phyloP scores from a whole-genome alignment of 1,140 invertebrate species.

The Ceratina japonica region DNA sequence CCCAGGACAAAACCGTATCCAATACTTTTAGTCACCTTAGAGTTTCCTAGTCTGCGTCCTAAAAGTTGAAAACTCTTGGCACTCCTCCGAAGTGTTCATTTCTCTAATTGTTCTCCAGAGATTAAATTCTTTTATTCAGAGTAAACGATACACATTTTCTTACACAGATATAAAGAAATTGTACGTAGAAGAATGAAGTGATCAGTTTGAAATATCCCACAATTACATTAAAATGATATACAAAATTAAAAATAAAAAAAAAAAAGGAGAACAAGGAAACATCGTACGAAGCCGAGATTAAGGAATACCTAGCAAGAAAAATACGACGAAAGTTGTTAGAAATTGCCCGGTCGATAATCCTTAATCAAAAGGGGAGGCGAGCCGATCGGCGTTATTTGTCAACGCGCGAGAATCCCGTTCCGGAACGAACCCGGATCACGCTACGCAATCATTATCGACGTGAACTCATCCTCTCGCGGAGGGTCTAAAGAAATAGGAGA shows the following conservation, averaged over 20 bases:
- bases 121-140: background rate
- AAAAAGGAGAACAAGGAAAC: background rate
- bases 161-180: background rate
- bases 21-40: background rate
- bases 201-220: too few species aligned
- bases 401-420: constrained; percentile 46
- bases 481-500: constrained; percentile 23
- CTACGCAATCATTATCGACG: constrained; percentile 38
- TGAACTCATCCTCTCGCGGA: constrained; percentile 9
- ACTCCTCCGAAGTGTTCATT: background rate
- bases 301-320: background rate
- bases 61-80: background rate
- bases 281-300: background rate
- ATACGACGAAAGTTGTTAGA: constrained; percentile 19
- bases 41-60: background rate
- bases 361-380: constrained; percentile 57
- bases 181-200: background rate
- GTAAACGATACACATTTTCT: background rate
- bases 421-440: constrained; percentile 6
- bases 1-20: background rate
- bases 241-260: background rate
- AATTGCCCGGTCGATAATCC: constrained; percentile 57
- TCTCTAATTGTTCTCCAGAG: background rate
- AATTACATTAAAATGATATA: too few species aligned
- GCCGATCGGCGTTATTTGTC: constrained; percentile 63